A percentile compares a stretch with the other conserved stretches of the same genome.
Conservation (phyloP, 2,888 invertebrate genomes). For the Diabrotica balteata region DNA sequence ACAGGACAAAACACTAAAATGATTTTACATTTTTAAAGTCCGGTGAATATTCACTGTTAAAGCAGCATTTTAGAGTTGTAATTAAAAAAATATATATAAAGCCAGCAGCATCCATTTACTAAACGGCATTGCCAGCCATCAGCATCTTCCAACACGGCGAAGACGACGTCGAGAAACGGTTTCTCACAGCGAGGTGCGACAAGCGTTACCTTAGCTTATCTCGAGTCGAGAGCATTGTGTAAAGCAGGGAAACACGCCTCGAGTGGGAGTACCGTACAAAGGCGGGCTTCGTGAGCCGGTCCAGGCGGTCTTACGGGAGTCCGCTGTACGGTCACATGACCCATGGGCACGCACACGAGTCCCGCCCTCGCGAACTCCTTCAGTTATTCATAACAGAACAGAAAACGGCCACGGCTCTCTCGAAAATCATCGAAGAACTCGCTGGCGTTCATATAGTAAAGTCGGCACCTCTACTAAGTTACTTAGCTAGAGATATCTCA, state of each 20-base stretch:
- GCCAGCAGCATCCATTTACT: too few relatives aligned
- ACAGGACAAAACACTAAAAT: too few relatives aligned
- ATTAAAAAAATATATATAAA: too few relatives aligned
- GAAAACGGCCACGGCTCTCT: conserved; percentile 26
- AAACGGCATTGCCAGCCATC: neutral
- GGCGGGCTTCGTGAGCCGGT: conserved; percentile 42
- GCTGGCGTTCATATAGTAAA: conserved; percentile 10
- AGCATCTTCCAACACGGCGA: conserved; percentile 2
- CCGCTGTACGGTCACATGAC: conserved; percentile 60
- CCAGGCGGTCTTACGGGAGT: conserved; percentile 44
- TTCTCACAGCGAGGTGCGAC: conserved; percentile 25
- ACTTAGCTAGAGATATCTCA: conserved; percentile 17
- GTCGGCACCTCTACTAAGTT: conserved; percentile 20
- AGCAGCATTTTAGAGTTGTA: neutral
- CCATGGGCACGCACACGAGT: conserved; percentile 62
- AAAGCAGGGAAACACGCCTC: conserved; percentile 44
- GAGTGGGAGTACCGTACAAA: conserved; percentile 55
- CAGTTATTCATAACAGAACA: conserved; percentile 42
- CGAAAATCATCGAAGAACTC: conserved; percentile 26
- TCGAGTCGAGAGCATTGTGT: conserved; percentile 17
- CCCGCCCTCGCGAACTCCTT: conserved; percentile 60
- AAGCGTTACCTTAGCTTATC: conserved; percentile 27
- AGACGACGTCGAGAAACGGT: conserved; percentile 11
- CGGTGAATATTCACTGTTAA: neutral
- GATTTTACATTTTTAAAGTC: too few relatives aligned